Evolutionary conservation across 1,140 invertebrate genomes (phyloP).

Genomic region (Plectus sambesii): DNA sequence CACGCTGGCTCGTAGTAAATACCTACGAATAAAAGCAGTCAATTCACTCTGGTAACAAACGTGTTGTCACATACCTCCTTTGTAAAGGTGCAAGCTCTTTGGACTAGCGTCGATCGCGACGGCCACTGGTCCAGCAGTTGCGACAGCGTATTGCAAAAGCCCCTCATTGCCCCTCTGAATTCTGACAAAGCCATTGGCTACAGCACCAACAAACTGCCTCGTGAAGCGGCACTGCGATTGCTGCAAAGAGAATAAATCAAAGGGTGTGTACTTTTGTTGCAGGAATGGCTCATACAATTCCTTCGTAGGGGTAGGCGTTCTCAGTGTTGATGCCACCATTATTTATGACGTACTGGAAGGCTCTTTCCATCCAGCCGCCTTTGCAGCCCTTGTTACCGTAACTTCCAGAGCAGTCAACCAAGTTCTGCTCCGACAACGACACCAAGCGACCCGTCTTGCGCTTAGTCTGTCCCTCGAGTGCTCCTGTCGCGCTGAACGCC

Average conservation of each 20-base stretch:
- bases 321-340: constrained; percentile 86
- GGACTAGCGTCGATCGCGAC: constrained; percentile 81
- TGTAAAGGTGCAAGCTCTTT: constrained; percentile 65
- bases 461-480: constrained; percentile 88
- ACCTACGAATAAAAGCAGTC: constrained; percentile 45
- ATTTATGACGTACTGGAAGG: constrained; percentile 69
- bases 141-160: constrained; percentile 63
- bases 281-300: too few species aligned
- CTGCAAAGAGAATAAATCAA: too few species aligned
- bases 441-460: constrained; percentile 68
- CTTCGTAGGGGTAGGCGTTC: constrained; percentile 75
- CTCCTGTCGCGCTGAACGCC: constrained; percentile 84
- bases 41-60: constrained; percentile 1
- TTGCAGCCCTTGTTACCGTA: too few species aligned
- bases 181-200: constrained; percentile 63
- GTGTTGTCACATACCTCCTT: too few species aligned
- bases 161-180: constrained; percentile 51
- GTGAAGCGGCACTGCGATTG: constrained; percentile 59
- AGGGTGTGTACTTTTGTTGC: neutral
- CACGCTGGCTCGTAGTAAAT: constrained; percentile 61
- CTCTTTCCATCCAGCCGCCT: constrained; percentile 82
- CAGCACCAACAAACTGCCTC: constrained; percentile 61
- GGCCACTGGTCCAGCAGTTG: constrained; percentile 69
- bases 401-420: constrained; percentile 77
- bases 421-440: constrained; percentile 89